Evolutionary conservation across 1,140 invertebrate genomes (phyloP).

Genomic region (Colletes latitarsis): DNA sequence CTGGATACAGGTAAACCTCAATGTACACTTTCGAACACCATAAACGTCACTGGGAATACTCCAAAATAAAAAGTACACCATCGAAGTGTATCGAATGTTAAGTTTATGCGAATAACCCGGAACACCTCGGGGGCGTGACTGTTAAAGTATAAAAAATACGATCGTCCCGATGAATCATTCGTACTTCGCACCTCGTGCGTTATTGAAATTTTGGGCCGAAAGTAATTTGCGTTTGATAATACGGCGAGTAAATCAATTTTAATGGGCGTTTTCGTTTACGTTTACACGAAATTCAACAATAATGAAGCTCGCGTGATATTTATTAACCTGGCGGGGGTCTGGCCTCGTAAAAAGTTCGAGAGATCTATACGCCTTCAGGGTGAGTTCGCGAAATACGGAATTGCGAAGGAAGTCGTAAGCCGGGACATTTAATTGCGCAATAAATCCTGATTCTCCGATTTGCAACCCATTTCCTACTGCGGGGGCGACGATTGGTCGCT

Average conservation of each 20-base stretch:
- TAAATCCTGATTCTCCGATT: conserved; percentile 81
- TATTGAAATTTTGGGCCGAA: background rate
- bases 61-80: no score
- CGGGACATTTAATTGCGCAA: conserved; percentile 78
- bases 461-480: conserved; percentile 80
- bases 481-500: conserved; percentile 76
- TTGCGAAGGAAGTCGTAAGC: conserved; percentile 74
- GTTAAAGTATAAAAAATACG: no score
- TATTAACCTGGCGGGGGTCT: conserved; percentile 41
- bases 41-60: no score
- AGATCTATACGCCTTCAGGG: conserved; percentile 59
- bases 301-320: conserved; percentile 37
- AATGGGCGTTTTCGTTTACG: conserved; percentile 15
- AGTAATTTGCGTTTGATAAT: background rate
- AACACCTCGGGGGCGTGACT: no score
- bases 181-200: background rate
- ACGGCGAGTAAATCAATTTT: conserved; percentile 34
- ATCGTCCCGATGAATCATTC: background rate
- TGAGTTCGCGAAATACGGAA: conserved; percentile 61
- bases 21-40: no score
- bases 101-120: no score
- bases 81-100: no score
- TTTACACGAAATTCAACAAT: conserved; percentile 42
- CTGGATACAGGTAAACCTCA: no score
- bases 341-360: conserved; percentile 37